Conservation (phyloP, 2,113 vertebrate genomes). For the Todiramphus saurophagus region DNA sequence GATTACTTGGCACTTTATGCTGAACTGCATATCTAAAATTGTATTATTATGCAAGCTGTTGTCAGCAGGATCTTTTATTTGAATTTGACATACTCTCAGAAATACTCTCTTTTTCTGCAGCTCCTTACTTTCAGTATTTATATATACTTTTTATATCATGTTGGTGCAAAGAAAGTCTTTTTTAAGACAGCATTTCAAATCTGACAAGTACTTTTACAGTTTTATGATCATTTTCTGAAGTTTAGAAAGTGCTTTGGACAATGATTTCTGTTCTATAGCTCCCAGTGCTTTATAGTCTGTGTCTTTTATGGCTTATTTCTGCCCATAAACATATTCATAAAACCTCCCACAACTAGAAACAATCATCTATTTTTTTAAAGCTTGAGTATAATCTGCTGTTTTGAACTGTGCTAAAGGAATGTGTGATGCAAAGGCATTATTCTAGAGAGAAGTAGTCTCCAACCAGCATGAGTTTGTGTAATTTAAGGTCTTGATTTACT, state of each 20-base stretch:
- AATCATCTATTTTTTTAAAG: conserved; percentile 2
- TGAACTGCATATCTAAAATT: background rate
- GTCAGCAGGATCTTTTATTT: background rate
- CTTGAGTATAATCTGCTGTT: background rate
- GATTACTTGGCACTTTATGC: background rate
- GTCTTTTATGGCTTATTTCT: conserved; percentile 54
- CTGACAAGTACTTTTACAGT: conserved; percentile 23
- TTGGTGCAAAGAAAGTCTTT: background rate
- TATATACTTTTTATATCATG: background rate
- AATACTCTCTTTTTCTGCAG: background rate
- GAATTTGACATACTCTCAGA: background rate
- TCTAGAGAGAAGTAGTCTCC: background rate
- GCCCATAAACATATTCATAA: conserved; percentile 62
- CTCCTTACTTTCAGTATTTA: background rate
- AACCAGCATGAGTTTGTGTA: background rate
- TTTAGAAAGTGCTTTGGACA: conserved; percentile 46
- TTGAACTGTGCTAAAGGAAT: background rate
- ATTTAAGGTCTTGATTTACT: conserved; percentile 4
- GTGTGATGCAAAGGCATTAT: background rate
- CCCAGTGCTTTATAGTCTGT: conserved; percentile 11
- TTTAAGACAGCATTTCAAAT: conserved; percentile 31
- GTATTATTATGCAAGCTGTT: background rate
- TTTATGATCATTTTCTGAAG: conserved; percentile 30
- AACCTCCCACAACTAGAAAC: conserved; percentile 44
- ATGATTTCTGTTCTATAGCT: conserved; percentile 34